Conservation (phyloP, 2,888 invertebrate genomes). For the Epicampocera succincta region DNA sequence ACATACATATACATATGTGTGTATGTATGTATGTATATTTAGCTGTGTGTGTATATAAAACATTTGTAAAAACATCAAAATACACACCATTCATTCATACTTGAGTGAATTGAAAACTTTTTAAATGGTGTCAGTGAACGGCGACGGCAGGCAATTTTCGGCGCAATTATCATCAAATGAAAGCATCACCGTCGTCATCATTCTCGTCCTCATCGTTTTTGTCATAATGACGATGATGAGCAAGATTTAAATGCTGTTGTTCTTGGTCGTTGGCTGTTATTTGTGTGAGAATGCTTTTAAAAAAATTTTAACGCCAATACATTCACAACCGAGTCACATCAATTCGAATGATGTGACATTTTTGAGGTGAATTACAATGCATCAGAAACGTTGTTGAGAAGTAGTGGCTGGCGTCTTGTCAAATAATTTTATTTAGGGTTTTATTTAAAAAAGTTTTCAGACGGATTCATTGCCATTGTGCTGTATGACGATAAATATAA, state of each 20-base stretch:
- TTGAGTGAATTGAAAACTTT: slow-evolving; percentile 54
- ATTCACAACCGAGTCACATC: slow-evolving; percentile 72
- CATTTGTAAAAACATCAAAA: slow-evolving; percentile 14
- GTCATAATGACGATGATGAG: slow-evolving; percentile 59
- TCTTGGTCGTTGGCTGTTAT: slow-evolving; percentile 32
- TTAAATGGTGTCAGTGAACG: slow-evolving; percentile 70
- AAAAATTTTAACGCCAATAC: slow-evolving; percentile 66
- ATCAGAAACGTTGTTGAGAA: slow-evolving; percentile 35
- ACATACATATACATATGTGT: not conserved
- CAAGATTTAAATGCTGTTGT: slow-evolving; percentile 49
- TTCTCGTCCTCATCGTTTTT: slow-evolving; percentile 46
- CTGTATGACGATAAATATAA: slow-evolving; percentile 12
- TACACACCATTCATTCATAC: slow-evolving; percentile 27
- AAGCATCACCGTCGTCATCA: slow-evolving; percentile 68
- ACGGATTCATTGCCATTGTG: slow-evolving; percentile 6
- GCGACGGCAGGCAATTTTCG: slow-evolving; percentile 69
- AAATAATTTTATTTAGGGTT: slow-evolving; percentile 52
- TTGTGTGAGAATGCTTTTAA: slow-evolving; percentile 55
- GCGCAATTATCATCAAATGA: slow-evolving; percentile 71
- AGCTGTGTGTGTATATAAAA: not conserved
- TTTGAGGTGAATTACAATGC: slow-evolving; percentile 73
- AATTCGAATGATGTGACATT: slow-evolving; percentile 80
- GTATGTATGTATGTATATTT: not conserved
- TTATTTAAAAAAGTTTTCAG: slow-evolving; percentile 38
- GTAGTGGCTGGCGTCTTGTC: slow-evolving; percentile 62